Evolutionary conservation across 2,113 vertebrate species (phyloP).

Genomic region (Boleophthalmus pectinirostris): DNA sequence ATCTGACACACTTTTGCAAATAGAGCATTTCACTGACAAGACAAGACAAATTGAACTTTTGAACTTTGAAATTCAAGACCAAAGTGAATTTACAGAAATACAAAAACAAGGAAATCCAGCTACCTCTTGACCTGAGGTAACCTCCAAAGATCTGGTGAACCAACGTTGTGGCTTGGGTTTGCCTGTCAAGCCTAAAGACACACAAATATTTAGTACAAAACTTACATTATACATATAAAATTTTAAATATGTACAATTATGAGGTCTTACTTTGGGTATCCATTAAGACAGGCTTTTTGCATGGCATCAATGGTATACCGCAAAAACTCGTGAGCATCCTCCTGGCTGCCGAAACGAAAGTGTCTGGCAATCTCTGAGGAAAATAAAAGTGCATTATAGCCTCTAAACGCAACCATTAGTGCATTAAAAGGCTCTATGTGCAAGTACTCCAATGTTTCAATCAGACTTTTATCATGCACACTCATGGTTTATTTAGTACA

Average conservation of each 20-base stretch:
- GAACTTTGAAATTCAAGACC: too few species aligned
- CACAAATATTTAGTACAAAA: background rate
- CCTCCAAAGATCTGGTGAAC: constrained; percentile 97
- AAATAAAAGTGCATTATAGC: constrained; percentile 14
- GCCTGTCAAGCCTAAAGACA: constrained; percentile 86
- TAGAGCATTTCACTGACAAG: constrained; percentile 87
- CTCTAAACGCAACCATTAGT: background rate
- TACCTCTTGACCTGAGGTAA: constrained; percentile 93
- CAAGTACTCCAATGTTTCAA: background rate
- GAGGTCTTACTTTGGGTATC: constrained; percentile 85
- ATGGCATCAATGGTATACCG: constrained; percentile 95
- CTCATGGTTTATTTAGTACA: constrained; percentile 6
- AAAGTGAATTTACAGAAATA: background rate
- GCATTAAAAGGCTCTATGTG: constrained; percentile 10
- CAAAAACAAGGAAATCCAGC: constrained; percentile 22
- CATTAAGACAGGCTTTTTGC: constrained; percentile 93
- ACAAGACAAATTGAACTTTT: too few species aligned
- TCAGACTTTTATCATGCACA: background rate
- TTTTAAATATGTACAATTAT: background rate
- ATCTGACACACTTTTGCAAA: constrained; percentile 93
- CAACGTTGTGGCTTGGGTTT: constrained; percentile 92
- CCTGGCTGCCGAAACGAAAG: constrained; percentile 92
- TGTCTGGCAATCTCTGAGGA: constrained; percentile 89
- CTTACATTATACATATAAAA: background rate
- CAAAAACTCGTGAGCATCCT: constrained; percentile 95